Evolutionary conservation across 1,140 invertebrate genomes (phyloP), one percentile per base, ranked within the genome.

Genomic region (Calephelis virginiensis): DNA sequence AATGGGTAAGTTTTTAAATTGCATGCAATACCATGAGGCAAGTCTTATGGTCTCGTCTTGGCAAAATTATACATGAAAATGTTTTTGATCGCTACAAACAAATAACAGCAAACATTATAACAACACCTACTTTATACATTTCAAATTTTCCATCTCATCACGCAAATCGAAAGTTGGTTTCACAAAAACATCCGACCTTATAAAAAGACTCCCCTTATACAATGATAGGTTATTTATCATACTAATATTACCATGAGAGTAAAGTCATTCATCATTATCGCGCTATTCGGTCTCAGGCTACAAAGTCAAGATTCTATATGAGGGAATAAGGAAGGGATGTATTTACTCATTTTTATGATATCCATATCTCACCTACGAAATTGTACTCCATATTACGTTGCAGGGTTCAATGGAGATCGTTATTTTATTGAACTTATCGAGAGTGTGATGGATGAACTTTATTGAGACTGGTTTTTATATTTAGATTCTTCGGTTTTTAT

Each of bases 171-270:
- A 28, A 28, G 28, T 28, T 4, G 5, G 28, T 28, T 28, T 28
- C 28, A 28, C 28, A 28, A 28, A 28, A 28, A 28, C 28, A 28
- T 28, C 28, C 28, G 28, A 28, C 28, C 40, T 43, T 9, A 43
- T 43, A 43, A 43, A 43, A 43, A 43, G 7, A 43, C 7, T 9
- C 40, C 40, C 40, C 1, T 1, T 43, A 43, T 28, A 56, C 50
- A 28, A 56, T 56, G 50, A 56, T 56, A 56, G 11, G 50, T 28
- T 56, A 56, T 56, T 56, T 56, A 56, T 56, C 50, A 56, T 56
- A 56, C 50, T 56, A 37, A 56, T 56, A 56, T 56, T 56, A 56
- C 50, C 50, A 56, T 56, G 50, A 56, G 17, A 56, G 53, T 56
- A 28, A 1, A 56, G 53, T 56, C 53, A 56, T 56, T 56, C 53